Evolutionary conservation across 2,888 invertebrate genomes (phyloP).

Genomic region (Pseudococcus longispinus): DNA sequence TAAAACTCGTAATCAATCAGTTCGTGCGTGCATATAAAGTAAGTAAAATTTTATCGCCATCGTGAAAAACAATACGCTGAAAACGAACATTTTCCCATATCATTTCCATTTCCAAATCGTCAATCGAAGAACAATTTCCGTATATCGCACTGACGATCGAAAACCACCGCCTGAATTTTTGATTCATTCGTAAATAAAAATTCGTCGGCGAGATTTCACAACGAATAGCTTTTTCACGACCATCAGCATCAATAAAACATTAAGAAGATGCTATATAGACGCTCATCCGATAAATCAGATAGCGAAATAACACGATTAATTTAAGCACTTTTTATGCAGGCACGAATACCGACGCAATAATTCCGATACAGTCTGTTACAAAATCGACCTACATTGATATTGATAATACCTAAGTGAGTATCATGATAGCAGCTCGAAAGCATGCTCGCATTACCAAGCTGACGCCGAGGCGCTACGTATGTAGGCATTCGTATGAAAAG

Average conservation of each 20-base stretch:
- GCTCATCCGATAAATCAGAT: conserved; percentile 28
- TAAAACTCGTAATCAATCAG: too few relatives aligned
- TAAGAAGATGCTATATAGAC: neutral
- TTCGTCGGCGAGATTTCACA: neutral
- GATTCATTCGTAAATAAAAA: neutral
- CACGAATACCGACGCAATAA: conserved; percentile 31
- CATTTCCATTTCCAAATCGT: too few relatives aligned
- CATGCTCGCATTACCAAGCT: too few relatives aligned
- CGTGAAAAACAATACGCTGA: too few relatives aligned
- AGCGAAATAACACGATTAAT: conserved; percentile 12
- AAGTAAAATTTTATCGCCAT: too few relatives aligned
- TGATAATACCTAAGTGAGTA: conserved; percentile 23
- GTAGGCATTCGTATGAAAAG: neutral
- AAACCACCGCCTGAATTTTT: too few relatives aligned
- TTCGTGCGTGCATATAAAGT: too few relatives aligned
- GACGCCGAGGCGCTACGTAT: too few relatives aligned
- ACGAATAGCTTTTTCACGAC: neutral
- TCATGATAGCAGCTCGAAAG: neutral
- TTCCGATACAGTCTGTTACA: neutral
- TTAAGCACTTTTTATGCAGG: conserved; percentile 20
- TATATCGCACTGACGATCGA: too few relatives aligned
- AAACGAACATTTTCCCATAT: too few relatives aligned
- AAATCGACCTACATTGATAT: conserved; percentile 33
- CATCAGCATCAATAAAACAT: conserved; percentile 13
- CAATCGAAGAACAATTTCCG: too few relatives aligned